These are phyloP conservation scores for Petrolisthes manimaculis DNA, from an alignment of 2,888 invertebrate species.

Conservation along the genomic window DNA sequence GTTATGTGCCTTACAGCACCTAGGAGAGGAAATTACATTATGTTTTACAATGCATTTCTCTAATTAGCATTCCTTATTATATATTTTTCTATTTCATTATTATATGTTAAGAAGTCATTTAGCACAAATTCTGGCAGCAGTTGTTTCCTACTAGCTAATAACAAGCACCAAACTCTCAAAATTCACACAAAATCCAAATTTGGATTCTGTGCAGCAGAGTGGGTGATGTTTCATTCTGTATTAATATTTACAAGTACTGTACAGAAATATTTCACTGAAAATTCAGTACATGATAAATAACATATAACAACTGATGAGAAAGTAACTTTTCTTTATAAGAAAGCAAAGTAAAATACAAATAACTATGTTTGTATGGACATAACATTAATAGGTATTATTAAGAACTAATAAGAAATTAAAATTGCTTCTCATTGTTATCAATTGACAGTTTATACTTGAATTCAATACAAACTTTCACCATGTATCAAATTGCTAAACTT, in stretches of 20 bases:
- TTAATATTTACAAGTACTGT: neutral
- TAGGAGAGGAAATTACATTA: neutral
- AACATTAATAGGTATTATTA: too few species aligned
- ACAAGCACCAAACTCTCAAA: slow-evolving; percentile 21
- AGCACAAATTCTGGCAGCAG: neutral
- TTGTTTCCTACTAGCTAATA: neutral
- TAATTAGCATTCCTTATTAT: neutral
- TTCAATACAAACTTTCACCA: too few species aligned
- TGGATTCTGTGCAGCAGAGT: slow-evolving; percentile 9
- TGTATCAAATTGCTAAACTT: too few species aligned
- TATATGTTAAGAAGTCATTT: neutral
- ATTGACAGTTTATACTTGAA: too few species aligned
- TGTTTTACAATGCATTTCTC: neutral
- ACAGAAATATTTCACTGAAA: too few species aligned
- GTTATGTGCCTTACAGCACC: neutral
- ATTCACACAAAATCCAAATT: neutral
- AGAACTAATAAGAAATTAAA: too few species aligned
- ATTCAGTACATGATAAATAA: too few species aligned
- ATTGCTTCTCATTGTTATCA: too few species aligned
- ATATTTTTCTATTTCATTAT: neutral
- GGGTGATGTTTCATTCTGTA: neutral
- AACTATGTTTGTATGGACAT: too few species aligned
- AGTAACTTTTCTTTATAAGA: too few species aligned
- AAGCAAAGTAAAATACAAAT: neutral
- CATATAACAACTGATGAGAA: too few species aligned